A percentile compares a stretch with the other conserved stretches of the same genome.
phyloP scores from a whole-genome alignment of 2,113 vertebrate genomes.

The Glaucomys volans region DNA sequence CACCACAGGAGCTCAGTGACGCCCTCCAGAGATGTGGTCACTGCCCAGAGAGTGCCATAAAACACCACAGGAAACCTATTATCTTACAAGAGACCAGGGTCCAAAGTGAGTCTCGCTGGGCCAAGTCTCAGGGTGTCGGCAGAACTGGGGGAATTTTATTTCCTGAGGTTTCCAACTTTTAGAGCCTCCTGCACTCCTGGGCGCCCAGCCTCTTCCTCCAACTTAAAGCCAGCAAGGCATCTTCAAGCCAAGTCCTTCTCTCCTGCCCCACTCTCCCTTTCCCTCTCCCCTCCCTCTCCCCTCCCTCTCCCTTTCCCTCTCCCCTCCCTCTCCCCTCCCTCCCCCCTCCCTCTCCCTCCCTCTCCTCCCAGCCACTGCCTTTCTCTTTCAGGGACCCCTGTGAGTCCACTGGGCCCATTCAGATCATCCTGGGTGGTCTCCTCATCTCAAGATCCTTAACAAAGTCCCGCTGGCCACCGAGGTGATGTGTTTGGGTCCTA shows the following conservation, averaged over 20 bases:
- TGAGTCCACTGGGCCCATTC: too few species aligned
- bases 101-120: not conserved
- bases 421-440: not conserved
- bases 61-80: not conserved
- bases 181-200: not conserved
- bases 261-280: not conserved
- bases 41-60: too few species aligned
- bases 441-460: not conserved
- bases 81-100: not conserved
- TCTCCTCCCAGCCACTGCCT: not conserved
- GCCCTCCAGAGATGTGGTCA: rapidly evolving
- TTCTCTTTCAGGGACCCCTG: not conserved
- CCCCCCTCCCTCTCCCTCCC: too few species aligned
- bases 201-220: not conserved
- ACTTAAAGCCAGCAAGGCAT: not conserved
- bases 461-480: not conserved
- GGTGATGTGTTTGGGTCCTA: not conserved
- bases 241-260: not conserved
- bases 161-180: not conserved
- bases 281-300: too few species aligned
- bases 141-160: not conserved
- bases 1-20: rapidly evolving
- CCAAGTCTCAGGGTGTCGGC: not conserved
- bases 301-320: not conserved
- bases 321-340: too few species aligned